Conservation (phyloP, 37 sponge, comb jelly and placozoan species). For the Oscarella lobularis region DNA sequence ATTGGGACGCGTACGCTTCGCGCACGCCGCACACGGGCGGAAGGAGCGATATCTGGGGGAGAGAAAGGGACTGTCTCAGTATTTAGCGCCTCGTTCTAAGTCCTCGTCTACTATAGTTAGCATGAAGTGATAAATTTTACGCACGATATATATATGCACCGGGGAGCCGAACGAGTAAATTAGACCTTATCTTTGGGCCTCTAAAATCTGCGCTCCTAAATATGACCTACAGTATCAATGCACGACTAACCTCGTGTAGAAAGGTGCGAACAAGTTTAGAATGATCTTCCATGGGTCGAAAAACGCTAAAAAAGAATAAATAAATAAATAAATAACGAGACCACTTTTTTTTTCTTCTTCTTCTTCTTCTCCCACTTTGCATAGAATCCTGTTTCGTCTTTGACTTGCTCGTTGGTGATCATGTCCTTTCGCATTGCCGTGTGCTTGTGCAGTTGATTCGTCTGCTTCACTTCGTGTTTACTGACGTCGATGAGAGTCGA, state of each 20-base stretch:
- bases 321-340: too few relatives aligned
- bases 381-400: too few relatives aligned
- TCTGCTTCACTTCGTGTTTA: not conserved
- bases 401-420: too few relatives aligned
- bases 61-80: not conserved
- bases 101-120: too few relatives aligned
- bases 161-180: too few relatives aligned
- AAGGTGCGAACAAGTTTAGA: not conserved
- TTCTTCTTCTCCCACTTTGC: too few relatives aligned
- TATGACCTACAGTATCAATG: too few relatives aligned
- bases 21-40: conserved; percentile 22
- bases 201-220: too few relatives aligned
- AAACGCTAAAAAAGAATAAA: not conserved
- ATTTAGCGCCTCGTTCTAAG: not conserved
- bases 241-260: not conserved
- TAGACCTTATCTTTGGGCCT: too few relatives aligned
- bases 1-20: conserved; percentile 37
- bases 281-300: not conserved
- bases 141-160: too few relatives aligned
- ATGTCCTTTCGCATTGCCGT: not conserved
- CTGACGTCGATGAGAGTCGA: not conserved
- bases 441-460: conserved; percentile 1
- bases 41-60: conserved; percentile 23
- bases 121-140: too few relatives aligned
- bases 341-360: too few relatives aligned